These are phyloP conservation scores for Pseudococcus viburni DNA, from an alignment of 2,888 invertebrate species.

Conservation along the genomic window DNA sequence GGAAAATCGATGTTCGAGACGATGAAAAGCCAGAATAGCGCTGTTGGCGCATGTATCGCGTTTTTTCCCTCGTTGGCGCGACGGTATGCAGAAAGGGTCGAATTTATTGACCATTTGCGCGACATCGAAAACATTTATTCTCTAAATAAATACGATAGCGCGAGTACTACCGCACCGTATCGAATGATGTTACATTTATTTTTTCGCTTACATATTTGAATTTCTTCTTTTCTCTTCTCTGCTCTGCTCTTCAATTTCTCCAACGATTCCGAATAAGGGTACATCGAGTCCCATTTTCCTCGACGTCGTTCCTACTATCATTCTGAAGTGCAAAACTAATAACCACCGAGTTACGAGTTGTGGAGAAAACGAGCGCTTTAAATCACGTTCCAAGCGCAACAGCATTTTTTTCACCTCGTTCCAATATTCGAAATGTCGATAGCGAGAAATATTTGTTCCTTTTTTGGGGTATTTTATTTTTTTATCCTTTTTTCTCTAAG, in stretches of 20 bases:
- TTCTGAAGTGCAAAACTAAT: constrained; percentile 10
- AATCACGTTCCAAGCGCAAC: constrained; percentile 41
- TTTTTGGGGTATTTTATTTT: neutral
- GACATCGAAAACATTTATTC: constrained; percentile 58
- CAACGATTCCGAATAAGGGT: neutral
- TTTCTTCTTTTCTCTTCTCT: neutral
- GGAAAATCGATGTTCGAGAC: constrained; percentile 63
- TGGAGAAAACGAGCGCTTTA: constrained; percentile 31
- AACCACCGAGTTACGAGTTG: neutral
- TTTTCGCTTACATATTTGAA: constrained; percentile 16
- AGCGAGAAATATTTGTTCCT: neutral
- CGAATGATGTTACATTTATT: constrained; percentile 51
- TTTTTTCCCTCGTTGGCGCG: constrained; percentile 54
- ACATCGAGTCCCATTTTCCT: constrained; percentile 15
- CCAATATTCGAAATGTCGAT: neutral
- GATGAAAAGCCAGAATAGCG: constrained; percentile 44
- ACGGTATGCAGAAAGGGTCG: constrained; percentile 60
- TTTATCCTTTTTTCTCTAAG: neutral
- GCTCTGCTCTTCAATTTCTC: neutral
- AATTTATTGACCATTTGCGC: constrained; percentile 63
- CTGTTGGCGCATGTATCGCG: constrained; percentile 60
- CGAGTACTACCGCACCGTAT: neutral
- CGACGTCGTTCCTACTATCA: neutral
- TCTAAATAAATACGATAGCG: constrained; percentile 32
- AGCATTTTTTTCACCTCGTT: constrained; percentile 23